Evolutionary conservation across 2,888 invertebrate species (phyloP), one percentile per base, ranked within the genome.

Genomic region (Machimus rusticus): DNA sequence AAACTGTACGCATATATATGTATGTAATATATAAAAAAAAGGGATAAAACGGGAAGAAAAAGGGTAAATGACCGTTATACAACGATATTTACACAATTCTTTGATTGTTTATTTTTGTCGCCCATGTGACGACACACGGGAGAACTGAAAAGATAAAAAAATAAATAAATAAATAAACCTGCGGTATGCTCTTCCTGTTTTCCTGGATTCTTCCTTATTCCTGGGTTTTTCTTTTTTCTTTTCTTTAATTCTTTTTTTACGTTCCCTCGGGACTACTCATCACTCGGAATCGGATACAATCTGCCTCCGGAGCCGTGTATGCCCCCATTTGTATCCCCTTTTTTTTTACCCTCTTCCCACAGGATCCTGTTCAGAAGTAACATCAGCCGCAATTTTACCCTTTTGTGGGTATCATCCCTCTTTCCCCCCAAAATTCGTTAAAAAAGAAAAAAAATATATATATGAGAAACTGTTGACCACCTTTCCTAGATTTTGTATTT

Each of bases 41-140:
- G 19, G 23, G 19, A 66, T 19, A 66, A 23, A 66, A 66, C 12
- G 23, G 1, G n/a, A 51, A 51, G 51, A 19, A 51, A 78, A 78
- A 78, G 8, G 43, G 16, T 78, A 78, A 46, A 28, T 78, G 78
- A 78, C 78, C 78, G 43, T 78, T 78, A 78, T 43, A 23, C 39
- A 46, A 4, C 1, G 43, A 23, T 39, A 78, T 78, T 78, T 78
- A 78, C 78, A 78, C 78, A 78, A 28, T 19, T 78, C 23, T 43
- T 78, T 78, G 78, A 78, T 78, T 78, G 46, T 78, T 78, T 78
- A 78, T 78, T 66, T 78, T 43, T 78, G n/a, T 39, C 78, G n/a
- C 23, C 78, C 39, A 66, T 28, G 28, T 66, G 66, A 34, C 16
- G 55, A 19, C n/a, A 66, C 23, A 23, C 19, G 28, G 66, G 14